These are phyloP conservation scores for Xestia c-nigrum DNA, from an alignment of 2,888 invertebrate genomes.

Conservation along the genomic window DNA sequence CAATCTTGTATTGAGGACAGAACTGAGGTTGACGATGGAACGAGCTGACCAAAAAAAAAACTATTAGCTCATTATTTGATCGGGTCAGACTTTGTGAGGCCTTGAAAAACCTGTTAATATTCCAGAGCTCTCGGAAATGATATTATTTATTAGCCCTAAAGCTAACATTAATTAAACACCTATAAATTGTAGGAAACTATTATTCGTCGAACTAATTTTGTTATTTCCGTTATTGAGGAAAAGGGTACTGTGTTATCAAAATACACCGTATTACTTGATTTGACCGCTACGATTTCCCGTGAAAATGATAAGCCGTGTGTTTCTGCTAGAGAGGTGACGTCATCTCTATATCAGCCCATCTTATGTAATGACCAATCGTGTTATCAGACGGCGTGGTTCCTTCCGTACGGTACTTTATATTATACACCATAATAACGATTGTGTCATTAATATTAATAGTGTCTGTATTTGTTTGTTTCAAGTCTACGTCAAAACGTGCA, in stretches of 20 bases:
- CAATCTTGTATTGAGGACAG: too few relatives aligned
- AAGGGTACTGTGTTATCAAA: constrained; percentile 56
- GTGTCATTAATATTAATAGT: constrained; percentile 36
- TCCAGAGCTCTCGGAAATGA: constrained; percentile 21
- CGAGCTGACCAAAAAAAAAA: too few relatives aligned
- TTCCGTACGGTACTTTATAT: constrained; percentile 30
- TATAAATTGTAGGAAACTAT: constrained; percentile 29
- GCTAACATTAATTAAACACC: constrained; percentile 3
- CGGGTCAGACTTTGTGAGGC: not conserved
- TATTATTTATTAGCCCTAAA: constrained; percentile 1
- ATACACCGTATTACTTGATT: constrained; percentile 45
- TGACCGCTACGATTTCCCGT: constrained; percentile 50
- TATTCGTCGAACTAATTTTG: constrained; percentile 46
- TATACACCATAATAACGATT: constrained; percentile 32
- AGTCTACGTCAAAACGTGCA: constrained; percentile 34
- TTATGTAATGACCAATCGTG: constrained; percentile 63
- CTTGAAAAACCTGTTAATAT: constrained; percentile 25
- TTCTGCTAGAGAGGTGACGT: constrained; percentile 56
- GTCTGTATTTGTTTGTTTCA: constrained; percentile 34
- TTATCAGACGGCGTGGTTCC: constrained; percentile 70
- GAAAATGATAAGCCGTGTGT: constrained; percentile 59
- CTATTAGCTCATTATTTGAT: not conserved
- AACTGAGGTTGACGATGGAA: too few relatives aligned
- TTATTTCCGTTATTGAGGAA: constrained; percentile 46
- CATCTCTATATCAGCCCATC: constrained; percentile 50